Evolutionary conservation across 2,888 invertebrate genomes (phyloP).

Genomic region (Baccha elongata): DNA sequence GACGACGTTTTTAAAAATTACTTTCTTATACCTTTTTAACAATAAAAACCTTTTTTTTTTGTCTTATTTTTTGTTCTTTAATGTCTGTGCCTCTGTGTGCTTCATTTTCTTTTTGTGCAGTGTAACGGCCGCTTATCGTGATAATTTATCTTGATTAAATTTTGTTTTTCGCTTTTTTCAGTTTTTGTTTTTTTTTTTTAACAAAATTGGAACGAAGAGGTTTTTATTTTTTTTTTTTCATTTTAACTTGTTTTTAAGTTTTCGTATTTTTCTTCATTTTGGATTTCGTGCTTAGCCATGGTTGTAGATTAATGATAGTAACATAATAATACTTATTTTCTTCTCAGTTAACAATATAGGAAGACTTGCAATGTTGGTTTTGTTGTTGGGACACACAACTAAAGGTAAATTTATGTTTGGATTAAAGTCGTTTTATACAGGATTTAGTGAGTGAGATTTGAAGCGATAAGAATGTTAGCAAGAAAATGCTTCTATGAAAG

Average conservation of each 20-base stretch:
- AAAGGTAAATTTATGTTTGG: too few species aligned
- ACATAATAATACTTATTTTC: conserved; percentile 69
- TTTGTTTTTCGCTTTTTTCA: conserved; percentile 70
- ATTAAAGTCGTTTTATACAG: too few species aligned
- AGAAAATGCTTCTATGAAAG: too few species aligned
- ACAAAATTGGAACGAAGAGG: conserved; percentile 61
- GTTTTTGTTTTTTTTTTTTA: conserved; percentile 27
- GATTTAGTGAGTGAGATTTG: too few species aligned
- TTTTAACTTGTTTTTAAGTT: too few species aligned
- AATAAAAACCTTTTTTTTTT: conserved; percentile 1
- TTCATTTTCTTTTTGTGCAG: conserved; percentile 68
- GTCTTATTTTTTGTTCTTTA: conserved; percentile 14
- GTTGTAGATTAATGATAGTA: conserved; percentile 71
- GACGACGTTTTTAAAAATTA: conserved; percentile 8
- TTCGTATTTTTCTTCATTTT: neutral
- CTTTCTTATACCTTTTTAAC: conserved; percentile 46
- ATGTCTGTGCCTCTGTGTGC: conserved; percentile 29
- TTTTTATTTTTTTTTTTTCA: conserved; percentile 33
- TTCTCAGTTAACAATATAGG: conserved; percentile 42
- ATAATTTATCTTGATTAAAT: conserved; percentile 73
- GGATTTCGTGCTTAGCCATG: conserved; percentile 51
- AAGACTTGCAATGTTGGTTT: conserved; percentile 20
- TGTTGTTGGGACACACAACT: conserved; percentile 7
- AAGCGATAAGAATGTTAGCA: too few species aligned
- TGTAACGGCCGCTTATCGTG: conserved; percentile 68